A percentile compares a stretch with the other conserved stretches of the same genome.
Evolutionary conservation across 2,888 invertebrate species (phyloP).

Genomic region (Gari tellinella): DNA sequence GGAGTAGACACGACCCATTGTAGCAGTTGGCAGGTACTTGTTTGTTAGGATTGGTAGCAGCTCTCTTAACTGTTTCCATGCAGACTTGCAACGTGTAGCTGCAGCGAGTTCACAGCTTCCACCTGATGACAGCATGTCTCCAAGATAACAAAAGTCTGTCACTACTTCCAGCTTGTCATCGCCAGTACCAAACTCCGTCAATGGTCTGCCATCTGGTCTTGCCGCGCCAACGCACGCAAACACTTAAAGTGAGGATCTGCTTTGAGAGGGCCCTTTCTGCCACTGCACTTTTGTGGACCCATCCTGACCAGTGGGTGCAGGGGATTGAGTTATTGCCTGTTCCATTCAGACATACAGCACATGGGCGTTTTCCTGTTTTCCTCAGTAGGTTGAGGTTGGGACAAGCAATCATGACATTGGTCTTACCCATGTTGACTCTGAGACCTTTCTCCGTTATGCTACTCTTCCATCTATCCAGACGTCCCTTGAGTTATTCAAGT

Average conservation of each 20-base stretch:
- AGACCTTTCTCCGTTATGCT: not conserved
- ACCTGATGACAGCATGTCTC: conserved; percentile 8
- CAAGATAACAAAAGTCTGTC: conserved; percentile 6
- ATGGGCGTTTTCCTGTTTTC: not conserved
- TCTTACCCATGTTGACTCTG: not conserved
- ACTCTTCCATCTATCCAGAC: not conserved
- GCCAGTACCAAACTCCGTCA: not conserved
- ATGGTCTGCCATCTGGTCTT: not conserved
- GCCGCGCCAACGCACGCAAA: too few species aligned
- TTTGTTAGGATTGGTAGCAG: not conserved
- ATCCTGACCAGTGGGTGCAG: not conserved
- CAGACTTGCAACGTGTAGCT: not conserved
- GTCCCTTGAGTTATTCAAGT: too few species aligned
- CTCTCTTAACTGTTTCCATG: not conserved
- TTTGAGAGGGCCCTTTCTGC: not conserved
- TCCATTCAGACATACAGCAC: not conserved
- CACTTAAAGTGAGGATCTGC: not conserved
- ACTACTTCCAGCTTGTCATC: conserved; percentile 1
- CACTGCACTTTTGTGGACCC: not conserved
- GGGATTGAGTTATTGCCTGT: not conserved
- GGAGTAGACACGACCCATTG: too few species aligned
- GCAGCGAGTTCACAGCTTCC: conserved; percentile 3
- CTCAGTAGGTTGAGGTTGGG: not conserved
- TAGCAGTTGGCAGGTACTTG: not conserved
- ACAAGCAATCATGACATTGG: too few species aligned